Conservation (phyloP, 2,888 invertebrate species). For the Drosophila paucipuncta region DNA sequence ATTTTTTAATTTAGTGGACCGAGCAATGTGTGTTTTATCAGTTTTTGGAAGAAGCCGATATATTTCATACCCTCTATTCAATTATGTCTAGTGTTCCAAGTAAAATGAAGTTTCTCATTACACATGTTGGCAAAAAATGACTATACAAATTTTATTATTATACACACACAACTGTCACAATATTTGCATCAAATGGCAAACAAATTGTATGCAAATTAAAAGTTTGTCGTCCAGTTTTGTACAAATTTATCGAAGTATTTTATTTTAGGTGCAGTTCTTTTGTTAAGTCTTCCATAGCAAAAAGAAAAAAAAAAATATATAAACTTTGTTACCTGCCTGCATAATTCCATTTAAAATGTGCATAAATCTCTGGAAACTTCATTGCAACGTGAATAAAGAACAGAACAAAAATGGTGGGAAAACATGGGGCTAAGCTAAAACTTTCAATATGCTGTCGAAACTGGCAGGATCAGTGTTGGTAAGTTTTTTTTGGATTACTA, state of each 20-base stretch:
- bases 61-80: not conserved
- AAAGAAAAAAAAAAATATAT: too few species aligned
- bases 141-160: not conserved
- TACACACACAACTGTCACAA: not conserved
- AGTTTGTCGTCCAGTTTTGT: conserved; percentile 31
- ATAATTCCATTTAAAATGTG: conserved; percentile 63
- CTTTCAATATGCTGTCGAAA: conserved; percentile 14
- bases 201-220: conserved; percentile 63
- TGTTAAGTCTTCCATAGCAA: not conserved
- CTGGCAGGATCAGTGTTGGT: conserved; percentile 22
- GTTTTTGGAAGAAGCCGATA: not conserved
- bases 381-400: conserved; percentile 11
- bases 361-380: conserved; percentile 47
- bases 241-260: conserved; percentile 45
- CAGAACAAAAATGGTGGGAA: not conserved
- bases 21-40: not conserved
- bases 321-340: conserved; percentile 23
- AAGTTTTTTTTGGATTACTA: not conserved
- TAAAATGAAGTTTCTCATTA: not conserved
- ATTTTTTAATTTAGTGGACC: not conserved
- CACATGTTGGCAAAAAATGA: not conserved
- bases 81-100: not conserved
- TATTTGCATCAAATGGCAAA: conserved; percentile 24
- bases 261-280: conserved; percentile 12
- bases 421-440: conserved; percentile 8